Evolutionary conservation across 1,140 invertebrate genomes (phyloP).

Genomic region (silkworm (Bombyx mori)): ASM3026992v2 NC_085114.1:2146001-2146500

Average conservation of each 20-base stretch:
- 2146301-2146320: no score
- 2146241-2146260: conserved; percentile 99
- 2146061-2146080: no score
- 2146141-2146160: conserved; percentile 98
- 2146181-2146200: conserved; percentile 98
- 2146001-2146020: no score
- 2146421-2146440: no score
- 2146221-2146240: conserved; percentile 99
- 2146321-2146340: no score
- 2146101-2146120: background rate
- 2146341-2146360: no score
- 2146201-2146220: conserved; percentile 99
- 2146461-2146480: no score
- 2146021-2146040: background rate
- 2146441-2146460: no score
- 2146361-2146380: no score
- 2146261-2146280: conserved; percentile 98
- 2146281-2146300: conserved; percentile 70
- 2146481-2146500: no score
- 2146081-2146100: background rate
- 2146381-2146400: no score
- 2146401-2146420: no score
- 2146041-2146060: background rate
- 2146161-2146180: conserved; percentile 99
- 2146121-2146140: conserved; percentile 10